A percentile compares a stretch with the other conserved stretches of the same genome.
Evolutionary conservation across 2,888 invertebrate genomes (phyloP).

Genomic region (Seira sanloemensis): DNA sequence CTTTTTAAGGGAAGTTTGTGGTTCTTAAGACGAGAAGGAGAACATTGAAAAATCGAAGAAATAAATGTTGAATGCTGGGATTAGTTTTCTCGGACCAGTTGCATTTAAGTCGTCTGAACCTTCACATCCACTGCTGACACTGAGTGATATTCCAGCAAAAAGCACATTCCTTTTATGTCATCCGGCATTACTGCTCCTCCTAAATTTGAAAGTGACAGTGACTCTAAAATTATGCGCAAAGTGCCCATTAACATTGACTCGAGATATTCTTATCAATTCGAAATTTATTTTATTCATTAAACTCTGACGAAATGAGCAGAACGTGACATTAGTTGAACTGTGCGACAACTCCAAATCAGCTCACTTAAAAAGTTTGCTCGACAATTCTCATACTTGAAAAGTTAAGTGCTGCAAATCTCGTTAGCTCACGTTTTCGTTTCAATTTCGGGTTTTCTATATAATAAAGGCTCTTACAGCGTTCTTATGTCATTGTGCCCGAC

Average conservation of each 20-base stretch:
- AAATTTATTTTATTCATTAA: too few species aligned
- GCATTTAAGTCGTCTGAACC: constrained; percentile 25
- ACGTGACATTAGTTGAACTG: too few species aligned
- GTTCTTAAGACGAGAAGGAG: constrained; percentile 21
- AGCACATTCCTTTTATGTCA: not conserved
- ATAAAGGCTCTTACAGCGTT: too few species aligned
- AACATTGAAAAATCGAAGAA: constrained; percentile 20
- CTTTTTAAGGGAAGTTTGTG: constrained; percentile 39
- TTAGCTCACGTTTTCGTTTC: too few species aligned
- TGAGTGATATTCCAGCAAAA: not conserved
- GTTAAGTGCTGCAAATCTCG: too few species aligned
- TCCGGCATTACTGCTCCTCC: not conserved
- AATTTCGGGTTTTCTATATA: too few species aligned
- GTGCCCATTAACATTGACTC: too few species aligned
- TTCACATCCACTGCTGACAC: constrained; percentile 24
- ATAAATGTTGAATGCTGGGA: constrained; percentile 1
- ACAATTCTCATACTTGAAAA: too few species aligned
- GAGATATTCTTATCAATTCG: too few species aligned
- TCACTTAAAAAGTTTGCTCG: too few species aligned
- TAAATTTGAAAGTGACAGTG: not conserved
- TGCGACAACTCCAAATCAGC: too few species aligned
- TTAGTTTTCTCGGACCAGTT: constrained; percentile 31
- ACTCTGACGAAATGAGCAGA: too few species aligned
- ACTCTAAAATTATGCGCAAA: not conserved
- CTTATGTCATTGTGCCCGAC: not conserved